A percentile compares a stretch with the other conserved stretches of the same genome.
These are phyloP conservation scores for Mycteria americana DNA, from an alignment of 2,797 vertebrate species.

Conservation along the genomic window DNA sequence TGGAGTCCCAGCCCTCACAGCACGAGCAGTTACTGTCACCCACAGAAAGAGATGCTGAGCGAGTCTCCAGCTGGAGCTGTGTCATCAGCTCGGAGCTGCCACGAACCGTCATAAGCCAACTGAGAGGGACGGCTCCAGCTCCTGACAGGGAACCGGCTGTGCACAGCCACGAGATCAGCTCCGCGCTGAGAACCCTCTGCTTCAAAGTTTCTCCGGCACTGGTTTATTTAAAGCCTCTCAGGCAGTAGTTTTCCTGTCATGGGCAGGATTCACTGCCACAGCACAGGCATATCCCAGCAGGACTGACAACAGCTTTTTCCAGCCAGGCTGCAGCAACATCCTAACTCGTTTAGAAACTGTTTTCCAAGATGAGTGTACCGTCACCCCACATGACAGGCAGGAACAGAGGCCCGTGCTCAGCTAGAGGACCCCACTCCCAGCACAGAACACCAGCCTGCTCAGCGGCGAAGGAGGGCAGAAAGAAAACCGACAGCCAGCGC, in stretches of 20 bases:
- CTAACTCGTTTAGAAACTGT: not conserved
- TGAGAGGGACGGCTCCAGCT: not conserved
- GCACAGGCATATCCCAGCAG: not conserved
- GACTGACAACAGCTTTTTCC: not conserved
- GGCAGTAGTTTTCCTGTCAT: not conserved
- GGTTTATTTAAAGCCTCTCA: not conserved
- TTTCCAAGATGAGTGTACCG: not conserved
- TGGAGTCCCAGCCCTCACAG: not conserved
- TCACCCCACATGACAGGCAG: not conserved
- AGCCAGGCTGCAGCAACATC: fast-evolving
- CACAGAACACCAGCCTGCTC: not conserved
- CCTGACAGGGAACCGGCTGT: not conserved
- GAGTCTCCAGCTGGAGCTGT: not conserved
- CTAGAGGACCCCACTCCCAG: not conserved
- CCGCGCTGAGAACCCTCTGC: not conserved
- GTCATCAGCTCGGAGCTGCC: not conserved
- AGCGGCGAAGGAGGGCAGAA: not conserved
- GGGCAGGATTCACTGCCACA: fast-evolving
- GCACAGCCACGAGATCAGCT: not conserved
- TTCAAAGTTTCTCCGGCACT: not conserved
- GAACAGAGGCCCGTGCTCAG: not conserved
- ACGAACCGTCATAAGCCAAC: not conserved
- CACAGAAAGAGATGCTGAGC: not conserved
- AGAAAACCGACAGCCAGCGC: not conserved
- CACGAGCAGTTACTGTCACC: not conserved